Conservation (phyloP, 1,140 invertebrate species). For the Zaprionus vittiger region DNA sequence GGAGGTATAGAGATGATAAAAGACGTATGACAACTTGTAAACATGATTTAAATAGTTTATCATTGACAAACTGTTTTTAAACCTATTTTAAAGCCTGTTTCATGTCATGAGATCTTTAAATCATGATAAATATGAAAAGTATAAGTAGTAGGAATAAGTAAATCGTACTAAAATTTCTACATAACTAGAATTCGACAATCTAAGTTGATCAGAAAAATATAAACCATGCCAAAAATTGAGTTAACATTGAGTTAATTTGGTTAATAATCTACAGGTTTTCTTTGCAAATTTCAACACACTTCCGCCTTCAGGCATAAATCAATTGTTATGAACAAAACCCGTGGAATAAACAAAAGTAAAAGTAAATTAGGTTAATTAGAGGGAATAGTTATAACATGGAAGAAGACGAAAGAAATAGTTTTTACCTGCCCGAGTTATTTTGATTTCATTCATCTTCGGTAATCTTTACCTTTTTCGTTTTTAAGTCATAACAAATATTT, state of each 20-base stretch:
- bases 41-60: too few species aligned
- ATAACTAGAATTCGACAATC: neutral
- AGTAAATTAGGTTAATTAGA: constrained; percentile 26
- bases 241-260: neutral
- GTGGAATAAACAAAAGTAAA: constrained; percentile 21
- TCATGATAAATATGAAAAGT: too few species aligned
- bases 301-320: neutral
- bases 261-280: neutral
- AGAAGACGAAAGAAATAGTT: constrained; percentile 9
- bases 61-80: too few species aligned
- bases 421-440: constrained; percentile 3
- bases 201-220: neutral
- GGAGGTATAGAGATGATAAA: neutral
- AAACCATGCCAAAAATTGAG: neutral
- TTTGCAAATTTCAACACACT: neutral
- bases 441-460: neutral
- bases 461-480: constrained; percentile 29
- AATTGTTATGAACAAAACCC: neutral
- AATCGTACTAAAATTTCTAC: too few species aligned
- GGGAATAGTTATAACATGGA: neutral
- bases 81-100: too few species aligned
- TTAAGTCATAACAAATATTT: constrained; percentile 28
- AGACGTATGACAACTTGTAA: too few species aligned
- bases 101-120: too few species aligned
- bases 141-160: too few species aligned